Base-by-base conservation (phyloP, 2,113 vertebrate genomes). In the Phylloscopus trochilus region DNA sequence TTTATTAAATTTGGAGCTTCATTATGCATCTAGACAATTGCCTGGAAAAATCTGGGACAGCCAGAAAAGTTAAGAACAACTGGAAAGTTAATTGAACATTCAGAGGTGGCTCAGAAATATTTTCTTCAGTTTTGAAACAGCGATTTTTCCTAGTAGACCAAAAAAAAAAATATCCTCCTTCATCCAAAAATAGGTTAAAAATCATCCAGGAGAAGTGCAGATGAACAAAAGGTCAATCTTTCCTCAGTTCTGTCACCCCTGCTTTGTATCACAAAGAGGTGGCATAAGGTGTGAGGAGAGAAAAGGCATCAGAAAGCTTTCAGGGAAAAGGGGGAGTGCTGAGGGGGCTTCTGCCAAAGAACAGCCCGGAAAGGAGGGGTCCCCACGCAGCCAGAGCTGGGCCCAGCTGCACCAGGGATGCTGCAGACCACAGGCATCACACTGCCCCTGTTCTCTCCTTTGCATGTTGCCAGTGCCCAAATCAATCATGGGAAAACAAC, bases 121-220 rank as follows among this genome's bases (percentile, higher is more conserved):
- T 83, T 91, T 75, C 69, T 72, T 39, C 27, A 27, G 39, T 63
- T 91, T 83, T 76, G 79, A 86, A 94, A 51, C 11, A n/a, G 58
- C 78, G 22, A 26, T 64, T 35, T 52, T 90, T 70, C 56, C 63
- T 51, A 39, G 16, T 2, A 67, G 72, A 53, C 1, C 37, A 39
- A 39, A 5, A 93, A 76, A 37, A 58, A 91, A 21, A 60, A 94
- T 83, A 39, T 39, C 39, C 14, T 31, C 69, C 79, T 88, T 90
- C 21, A 66, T 80, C 72, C 79, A 79, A 93, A 94, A 95, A 90
- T 59, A 90, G 56, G 83, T 78, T 90, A 75, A 87, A 95, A 93
- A 83, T 52, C 52, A 84, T 63, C 24, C 89, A 74, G 85, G 55
- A 95, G 80, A 94, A 86, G 72, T 1, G 0, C 24, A 62, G 64